Conservation (phyloP, 2,797 vertebrate genomes). For the Myotis planiceps region DNA sequence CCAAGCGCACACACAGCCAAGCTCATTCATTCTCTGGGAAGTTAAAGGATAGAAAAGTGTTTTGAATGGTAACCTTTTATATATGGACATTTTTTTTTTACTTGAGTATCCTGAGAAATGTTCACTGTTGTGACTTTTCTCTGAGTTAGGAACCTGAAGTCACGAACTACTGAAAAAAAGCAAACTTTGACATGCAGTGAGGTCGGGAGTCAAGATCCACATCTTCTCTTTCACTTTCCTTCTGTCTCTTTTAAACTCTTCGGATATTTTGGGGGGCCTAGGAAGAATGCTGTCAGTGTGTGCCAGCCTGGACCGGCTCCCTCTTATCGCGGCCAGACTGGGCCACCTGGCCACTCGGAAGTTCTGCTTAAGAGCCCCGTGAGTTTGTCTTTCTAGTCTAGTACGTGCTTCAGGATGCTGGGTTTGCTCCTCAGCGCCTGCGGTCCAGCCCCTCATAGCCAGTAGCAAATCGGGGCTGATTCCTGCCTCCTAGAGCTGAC, state of each 20-base stretch:
- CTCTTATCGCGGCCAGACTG: background rate
- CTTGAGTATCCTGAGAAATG: background rate
- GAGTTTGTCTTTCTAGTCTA: background rate
- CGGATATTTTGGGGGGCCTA: background rate
- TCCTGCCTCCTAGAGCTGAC: background rate
- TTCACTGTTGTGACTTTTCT: background rate
- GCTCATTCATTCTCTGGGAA: slow-evolving; percentile 61
- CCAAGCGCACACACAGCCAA: too few species aligned
- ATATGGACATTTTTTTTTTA: background rate
- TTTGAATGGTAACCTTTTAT: background rate
- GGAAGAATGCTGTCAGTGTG: background rate
- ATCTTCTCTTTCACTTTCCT: background rate
- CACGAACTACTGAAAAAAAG: background rate
- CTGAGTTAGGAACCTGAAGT: background rate
- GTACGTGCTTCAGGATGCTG: background rate
- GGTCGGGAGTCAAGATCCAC: background rate
- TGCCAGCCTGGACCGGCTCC: background rate
- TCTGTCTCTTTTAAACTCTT: background rate
- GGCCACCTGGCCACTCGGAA: background rate
- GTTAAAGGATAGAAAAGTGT: background rate
- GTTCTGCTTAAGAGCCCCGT: background rate
- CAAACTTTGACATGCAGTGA: background rate
- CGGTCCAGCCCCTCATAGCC: background rate
- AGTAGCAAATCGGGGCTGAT: background rate
- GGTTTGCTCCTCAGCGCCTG: background rate